Base-by-base conservation (phyloP, 2,113 vertebrate species). In the Pterocles gutturalis region DNA sequence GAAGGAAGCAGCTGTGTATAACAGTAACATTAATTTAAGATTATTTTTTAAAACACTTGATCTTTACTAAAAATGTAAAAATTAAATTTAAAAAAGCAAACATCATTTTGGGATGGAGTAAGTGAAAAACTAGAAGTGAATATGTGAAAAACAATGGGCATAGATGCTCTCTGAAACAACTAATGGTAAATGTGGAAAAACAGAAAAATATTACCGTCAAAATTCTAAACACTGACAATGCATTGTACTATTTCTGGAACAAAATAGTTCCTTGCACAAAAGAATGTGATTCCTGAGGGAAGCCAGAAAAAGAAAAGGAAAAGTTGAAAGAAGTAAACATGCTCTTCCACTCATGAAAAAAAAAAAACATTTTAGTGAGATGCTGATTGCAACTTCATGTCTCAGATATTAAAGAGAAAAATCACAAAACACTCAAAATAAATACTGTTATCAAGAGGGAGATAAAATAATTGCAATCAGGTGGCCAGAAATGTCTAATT, bases 401-500 rank as follows among this genome's bases (percentile, higher is more conserved):
- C 7, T 87, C 43, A 67, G 2, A 5, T 66, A 45, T 14, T 54
- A 43, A 49, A 70, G 57, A 69, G 13, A 36, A 75, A 80, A 77
- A 76, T 34, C 33, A 48, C 19, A 25, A 61, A 61, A 13, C 15
- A 29, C 11, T 61, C 17, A 61, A 43, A 87, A 65, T 20, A 49
- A 76, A 29, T 55, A 61, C 22, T 29, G 4, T 8, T 67, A 49
- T 72, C 64, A 83, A 92, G 80, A 95, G 78, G 57, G 58, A 93
- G 72, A 90, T 83, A 94, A 95, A 95, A 89, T 82, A 87, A 71
- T 80, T 96, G 70, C 67, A 96, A 36, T 76, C 66, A 94, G 90
- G 46, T 83, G 48, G 58, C 46, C 33, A 85, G 91, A 95, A 94
- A 88, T 67, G 78, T 73, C 58, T 70, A 93, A 96, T 54, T 87